Conservation (phyloP, 2,113 vertebrate genomes). For the Mohoua ochrocephala region DNA sequence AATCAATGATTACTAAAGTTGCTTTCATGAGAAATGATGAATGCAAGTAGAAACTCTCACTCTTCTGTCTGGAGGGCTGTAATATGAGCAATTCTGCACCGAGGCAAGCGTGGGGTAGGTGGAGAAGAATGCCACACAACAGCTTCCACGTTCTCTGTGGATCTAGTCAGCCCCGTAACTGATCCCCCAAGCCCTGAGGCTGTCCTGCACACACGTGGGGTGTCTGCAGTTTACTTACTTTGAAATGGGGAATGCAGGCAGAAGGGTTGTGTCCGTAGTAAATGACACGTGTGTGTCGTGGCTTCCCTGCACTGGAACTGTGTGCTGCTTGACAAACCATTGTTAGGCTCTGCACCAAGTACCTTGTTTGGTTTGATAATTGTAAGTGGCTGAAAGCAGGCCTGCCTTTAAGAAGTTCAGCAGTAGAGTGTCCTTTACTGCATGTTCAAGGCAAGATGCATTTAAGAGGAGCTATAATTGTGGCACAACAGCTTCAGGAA, state of each 20-base stretch:
- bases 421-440: neutral
- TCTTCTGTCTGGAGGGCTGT: neutral
- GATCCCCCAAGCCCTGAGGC: neutral
- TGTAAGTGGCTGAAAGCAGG: neutral
- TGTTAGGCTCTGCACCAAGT: neutral
- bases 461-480: neutral
- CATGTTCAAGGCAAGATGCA: neutral
- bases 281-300: fast-evolving
- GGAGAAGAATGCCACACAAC: neutral
- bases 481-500: neutral
- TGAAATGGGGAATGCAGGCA: neutral
- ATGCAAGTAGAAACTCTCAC: neutral
- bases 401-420: neutral
- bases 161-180: neutral
- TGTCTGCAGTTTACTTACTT: neutral
- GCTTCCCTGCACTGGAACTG: neutral
- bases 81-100: neutral
- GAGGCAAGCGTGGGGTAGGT: neutral
- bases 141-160: fast-evolving
- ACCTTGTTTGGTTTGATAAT: neutral
- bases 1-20: neutral
- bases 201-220: fast-evolving
- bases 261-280: neutral
- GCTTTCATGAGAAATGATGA: neutral
- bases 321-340: neutral